Evolutionary conservation across 2,113 vertebrate genomes (phyloP).

Genomic region (Urocolius indicus): DNA sequence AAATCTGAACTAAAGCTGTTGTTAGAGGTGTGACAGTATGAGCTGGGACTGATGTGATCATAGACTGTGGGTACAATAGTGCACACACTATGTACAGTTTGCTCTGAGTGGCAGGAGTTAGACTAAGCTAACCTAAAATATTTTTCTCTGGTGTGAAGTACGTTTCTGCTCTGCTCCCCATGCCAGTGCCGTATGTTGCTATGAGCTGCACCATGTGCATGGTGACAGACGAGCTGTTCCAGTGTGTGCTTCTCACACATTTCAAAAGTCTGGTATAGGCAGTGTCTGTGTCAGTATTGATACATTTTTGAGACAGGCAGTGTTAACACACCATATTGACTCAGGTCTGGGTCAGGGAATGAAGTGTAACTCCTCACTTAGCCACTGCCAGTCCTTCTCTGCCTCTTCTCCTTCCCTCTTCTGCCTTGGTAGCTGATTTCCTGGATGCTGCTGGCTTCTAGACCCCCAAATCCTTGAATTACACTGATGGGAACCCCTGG

Average conservation of each 20-base stretch:
- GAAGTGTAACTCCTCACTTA: neutral
- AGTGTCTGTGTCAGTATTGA: conserved; percentile 8
- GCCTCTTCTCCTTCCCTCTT: neutral
- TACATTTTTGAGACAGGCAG: neutral
- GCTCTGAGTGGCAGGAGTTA: neutral
- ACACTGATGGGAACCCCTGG: neutral
- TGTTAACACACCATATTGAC: neutral
- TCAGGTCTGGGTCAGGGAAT: neutral
- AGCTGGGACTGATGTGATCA: neutral
- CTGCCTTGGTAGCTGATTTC: neutral
- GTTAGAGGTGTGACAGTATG: neutral
- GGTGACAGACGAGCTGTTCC: neutral
- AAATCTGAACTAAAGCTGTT: neutral
- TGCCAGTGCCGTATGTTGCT: neutral
- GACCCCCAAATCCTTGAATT: neutral
- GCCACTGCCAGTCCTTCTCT: neutral
- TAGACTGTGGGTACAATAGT: neutral
- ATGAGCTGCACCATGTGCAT: neutral
- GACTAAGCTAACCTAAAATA: neutral
- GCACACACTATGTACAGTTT: neutral
- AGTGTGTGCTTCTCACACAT: neutral
- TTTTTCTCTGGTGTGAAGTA: neutral
- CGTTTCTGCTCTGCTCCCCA: neutral
- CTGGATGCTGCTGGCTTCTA: neutral
- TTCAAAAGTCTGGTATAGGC: neutral